Evolutionary conservation across 1,140 invertebrate species (phyloP).

Genomic region (Platorchestia sp.): DNA sequence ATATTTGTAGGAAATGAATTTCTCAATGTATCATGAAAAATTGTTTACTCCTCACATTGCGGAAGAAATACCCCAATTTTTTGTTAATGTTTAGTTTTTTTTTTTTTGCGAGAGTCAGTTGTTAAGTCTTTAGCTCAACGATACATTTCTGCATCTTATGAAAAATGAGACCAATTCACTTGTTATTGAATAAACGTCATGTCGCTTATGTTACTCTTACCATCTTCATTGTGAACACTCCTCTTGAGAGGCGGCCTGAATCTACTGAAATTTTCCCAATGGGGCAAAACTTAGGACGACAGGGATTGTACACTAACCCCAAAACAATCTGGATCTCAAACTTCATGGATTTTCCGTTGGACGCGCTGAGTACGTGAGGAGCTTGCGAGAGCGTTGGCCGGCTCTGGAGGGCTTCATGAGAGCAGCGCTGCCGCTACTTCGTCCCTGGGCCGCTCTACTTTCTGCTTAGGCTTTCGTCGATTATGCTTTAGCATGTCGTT

Average conservation of each 20-base stretch:
- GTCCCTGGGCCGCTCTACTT: no score
- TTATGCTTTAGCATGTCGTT: neutral
- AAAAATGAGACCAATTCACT: neutral
- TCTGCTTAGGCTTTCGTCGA: neutral
- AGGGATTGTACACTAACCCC: neutral
- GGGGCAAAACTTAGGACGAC: neutral
- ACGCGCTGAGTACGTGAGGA: neutral
- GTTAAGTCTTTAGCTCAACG: neutral
- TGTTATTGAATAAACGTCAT: neutral
- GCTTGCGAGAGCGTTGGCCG: neutral
- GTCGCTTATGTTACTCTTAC: neutral
- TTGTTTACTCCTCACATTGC: neutral
- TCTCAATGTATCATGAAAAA: neutral
- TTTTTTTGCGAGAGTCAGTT: no score
- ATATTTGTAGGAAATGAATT: neutral
- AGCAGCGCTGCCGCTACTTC: no score
- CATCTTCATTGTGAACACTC: neutral
- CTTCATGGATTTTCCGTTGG: slow-evolving; percentile 22
- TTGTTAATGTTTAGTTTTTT: neutral
- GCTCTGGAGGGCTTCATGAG: no score
- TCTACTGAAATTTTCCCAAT: neutral
- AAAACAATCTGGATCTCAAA: slow-evolving; percentile 2
- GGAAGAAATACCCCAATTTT: neutral
- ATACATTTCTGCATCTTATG: neutral
- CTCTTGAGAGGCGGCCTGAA: neutral